Evolutionary conservation across 2,113 vertebrate species (phyloP).

Genomic region (Tachysurus fulvidraco): DNA sequence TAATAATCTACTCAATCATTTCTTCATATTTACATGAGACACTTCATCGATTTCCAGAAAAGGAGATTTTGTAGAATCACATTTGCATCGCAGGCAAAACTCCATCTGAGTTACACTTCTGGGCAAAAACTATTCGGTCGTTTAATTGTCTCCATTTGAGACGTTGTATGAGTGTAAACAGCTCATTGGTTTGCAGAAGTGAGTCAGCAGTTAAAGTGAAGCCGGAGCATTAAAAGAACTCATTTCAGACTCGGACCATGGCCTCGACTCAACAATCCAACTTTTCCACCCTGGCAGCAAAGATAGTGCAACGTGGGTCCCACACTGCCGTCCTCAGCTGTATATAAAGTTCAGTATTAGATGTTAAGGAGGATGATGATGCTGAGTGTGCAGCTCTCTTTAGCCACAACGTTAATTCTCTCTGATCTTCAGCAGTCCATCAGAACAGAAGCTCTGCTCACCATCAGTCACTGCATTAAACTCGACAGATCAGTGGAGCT

Average conservation of each 20-base stretch:
- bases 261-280: background rate
- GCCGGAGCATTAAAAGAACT: background rate
- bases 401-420: background rate
- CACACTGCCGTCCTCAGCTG: background rate
- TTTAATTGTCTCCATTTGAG: background rate
- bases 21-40: background rate
- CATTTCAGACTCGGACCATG: background rate
- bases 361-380: background rate
- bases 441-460: background rate
- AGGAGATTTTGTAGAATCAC: background rate
- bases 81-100: background rate
- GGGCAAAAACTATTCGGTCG: background rate
- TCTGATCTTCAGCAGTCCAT: conserved; percentile 11
- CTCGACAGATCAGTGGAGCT: background rate
- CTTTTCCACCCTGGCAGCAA: background rate
- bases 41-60: background rate
- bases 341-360: background rate
- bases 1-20: background rate
- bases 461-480: background rate
- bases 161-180: background rate
- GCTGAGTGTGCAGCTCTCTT: background rate
- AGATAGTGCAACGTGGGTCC: background rate
- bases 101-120: background rate
- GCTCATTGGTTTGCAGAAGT: background rate
- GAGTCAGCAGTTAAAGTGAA: background rate